Evolutionary conservation across 30 jellyfish, hydroid and myxozoan genomes (phyloP).

Genomic region (Hydra vulgaris): DNA sequence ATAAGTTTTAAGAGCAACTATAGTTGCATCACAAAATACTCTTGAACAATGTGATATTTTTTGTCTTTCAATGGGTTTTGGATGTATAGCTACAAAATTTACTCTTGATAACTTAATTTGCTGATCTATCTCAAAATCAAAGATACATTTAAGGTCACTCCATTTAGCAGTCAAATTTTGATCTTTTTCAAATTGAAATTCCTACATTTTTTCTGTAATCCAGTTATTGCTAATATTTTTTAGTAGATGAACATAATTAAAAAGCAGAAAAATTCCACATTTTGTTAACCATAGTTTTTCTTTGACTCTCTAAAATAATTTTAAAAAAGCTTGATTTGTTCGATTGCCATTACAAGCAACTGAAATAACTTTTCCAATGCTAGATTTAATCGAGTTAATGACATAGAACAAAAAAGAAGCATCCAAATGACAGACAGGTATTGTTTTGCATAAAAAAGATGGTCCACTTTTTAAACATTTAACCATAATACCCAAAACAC

Average conservation of each 20-base stretch:
- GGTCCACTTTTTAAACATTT: background rate
- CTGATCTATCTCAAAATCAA: background rate
- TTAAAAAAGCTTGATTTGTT: constrained; percentile 5
- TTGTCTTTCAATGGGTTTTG: too few relatives aligned
- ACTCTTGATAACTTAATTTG: background rate
- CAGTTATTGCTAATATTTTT: background rate
- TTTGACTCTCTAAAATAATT: background rate
- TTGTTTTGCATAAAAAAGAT: background rate
- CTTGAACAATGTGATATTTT: background rate
- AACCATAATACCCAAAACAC: background rate
- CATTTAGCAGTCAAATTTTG: background rate
- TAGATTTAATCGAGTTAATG: background rate
- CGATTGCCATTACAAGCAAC: background rate
- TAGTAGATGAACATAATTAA: background rate
- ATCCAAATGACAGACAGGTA: background rate
- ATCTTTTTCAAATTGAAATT: background rate
- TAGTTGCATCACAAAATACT: background rate
- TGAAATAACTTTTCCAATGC: background rate
- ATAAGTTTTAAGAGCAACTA: too few relatives aligned
- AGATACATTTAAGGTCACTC: background rate
- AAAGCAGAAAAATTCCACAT: background rate
- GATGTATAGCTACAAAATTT: background rate
- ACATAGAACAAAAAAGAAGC: constrained; percentile 6
- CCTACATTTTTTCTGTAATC: background rate
- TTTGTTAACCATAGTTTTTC: constrained; percentile 3